Percentiles rank a stretch among this genome's conserved stretches.
These are phyloP conservation scores for Brachionus angularis DNA, from an alignment of 1,140 invertebrate genomes.

Conservation along the genomic window DNA sequence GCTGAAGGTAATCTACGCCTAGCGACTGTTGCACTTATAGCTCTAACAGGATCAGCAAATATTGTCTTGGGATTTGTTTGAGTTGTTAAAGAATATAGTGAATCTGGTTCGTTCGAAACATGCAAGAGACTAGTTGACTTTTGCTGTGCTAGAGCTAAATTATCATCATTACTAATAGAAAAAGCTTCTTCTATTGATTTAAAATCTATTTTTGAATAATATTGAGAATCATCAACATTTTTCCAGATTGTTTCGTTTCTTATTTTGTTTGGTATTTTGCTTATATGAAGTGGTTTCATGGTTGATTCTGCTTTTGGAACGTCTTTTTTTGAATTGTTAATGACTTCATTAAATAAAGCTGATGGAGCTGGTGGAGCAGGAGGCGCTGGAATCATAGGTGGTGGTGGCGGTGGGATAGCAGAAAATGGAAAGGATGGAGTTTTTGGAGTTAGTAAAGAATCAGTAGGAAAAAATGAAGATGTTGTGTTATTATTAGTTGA, in stretches of 20 bases:
- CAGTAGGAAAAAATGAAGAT: slow-evolving; percentile 9
- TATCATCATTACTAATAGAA: not conserved
- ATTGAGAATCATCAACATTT: slow-evolving; percentile 2
- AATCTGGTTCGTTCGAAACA: not conserved
- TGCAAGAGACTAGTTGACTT: not conserved
- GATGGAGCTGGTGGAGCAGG: not conserved
- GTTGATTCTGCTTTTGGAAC: not conserved
- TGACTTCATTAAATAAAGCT: not conserved
- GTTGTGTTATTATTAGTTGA: no score
- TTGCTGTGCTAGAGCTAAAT: not conserved
- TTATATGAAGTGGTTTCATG: slow-evolving; percentile 27
- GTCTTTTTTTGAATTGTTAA: slow-evolving; percentile 14
- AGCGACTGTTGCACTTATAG: slow-evolving; percentile 20
- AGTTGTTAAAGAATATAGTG: slow-evolving; percentile 1
- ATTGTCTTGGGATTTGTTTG: not conserved
- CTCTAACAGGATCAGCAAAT: slow-evolving; percentile 1
- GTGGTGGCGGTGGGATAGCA: not conserved
- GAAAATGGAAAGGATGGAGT: no score
- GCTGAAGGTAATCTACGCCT: slow-evolving; percentile 6
- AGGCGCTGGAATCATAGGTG: no score
- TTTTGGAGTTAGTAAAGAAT: not conserved
- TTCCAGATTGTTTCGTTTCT: slow-evolving; percentile 14
- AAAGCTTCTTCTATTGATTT: slow-evolving; percentile 33
- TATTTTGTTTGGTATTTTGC: not conserved
- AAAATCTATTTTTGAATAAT: slow-evolving; percentile 14